These are phyloP conservation scores for Cricetomys ansorgei DNA, from an alignment of 2,113 vertebrate genomes.

Conservation along the genomic window DNA sequence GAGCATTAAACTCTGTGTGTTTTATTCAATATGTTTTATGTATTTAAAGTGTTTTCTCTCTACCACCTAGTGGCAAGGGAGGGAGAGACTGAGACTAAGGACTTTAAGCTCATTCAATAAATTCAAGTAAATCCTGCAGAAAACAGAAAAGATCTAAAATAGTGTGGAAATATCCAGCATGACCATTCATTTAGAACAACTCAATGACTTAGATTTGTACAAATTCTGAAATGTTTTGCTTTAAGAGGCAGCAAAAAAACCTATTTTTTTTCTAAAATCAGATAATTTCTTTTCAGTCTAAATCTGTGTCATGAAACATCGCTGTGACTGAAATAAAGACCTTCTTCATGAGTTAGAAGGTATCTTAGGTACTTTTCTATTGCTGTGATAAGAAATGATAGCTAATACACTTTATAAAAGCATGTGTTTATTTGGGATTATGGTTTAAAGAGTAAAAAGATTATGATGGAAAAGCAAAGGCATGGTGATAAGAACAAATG, in stretches of 20 bases:
- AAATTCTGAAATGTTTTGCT: neutral
- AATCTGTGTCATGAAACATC: neutral
- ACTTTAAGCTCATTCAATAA: neutral
- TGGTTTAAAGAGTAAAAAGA: neutral
- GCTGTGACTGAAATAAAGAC: neutral
- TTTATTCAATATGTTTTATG: constrained; percentile 15
- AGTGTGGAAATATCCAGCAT: neutral
- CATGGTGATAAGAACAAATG: neutral
- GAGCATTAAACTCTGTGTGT: neutral
- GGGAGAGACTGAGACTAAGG: neutral
- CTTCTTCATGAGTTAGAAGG: neutral
- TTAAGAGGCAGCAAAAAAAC: neutral
- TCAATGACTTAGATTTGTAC: neutral
- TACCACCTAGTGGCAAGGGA: neutral
- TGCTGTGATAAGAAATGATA: neutral
- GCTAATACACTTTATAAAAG: neutral
- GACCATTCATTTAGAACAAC: neutral
- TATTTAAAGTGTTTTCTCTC: constrained; percentile 12
- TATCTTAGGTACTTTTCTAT: neutral
- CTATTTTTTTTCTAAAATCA: neutral
- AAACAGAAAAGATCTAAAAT: constrained; percentile 41
- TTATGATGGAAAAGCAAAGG: neutral
- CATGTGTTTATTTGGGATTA: neutral
- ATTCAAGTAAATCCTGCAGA: neutral
- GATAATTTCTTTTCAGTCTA: neutral